Evolutionary conservation across 2,797 vertebrate genomes (phyloP), one percentile per base, ranked within the genome.

Genomic region (Dendrocincla tyrannina): DNA sequence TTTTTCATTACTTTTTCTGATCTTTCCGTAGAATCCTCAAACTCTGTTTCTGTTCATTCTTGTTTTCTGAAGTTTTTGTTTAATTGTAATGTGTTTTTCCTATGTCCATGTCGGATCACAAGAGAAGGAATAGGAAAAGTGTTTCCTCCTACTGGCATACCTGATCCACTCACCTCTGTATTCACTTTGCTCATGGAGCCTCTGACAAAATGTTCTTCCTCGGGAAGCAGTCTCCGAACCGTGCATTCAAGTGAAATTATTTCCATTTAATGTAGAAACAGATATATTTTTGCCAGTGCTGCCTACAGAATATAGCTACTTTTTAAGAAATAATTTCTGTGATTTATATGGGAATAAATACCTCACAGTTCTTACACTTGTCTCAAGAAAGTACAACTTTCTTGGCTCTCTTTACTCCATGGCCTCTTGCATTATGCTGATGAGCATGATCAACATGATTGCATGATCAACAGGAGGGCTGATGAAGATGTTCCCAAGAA

Each of bases 201-300:
- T 72, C 17, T 0, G 6, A 28, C 10, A 70, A 53, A 68, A 2
- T 4, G 7, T 60, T 84, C 9, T 7, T 49, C 35, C 56, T 70
- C 28, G 52, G 8, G 8, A 68, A 27, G 1, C 1, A 4, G 12
- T 25, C 5, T 47, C 32, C 0, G 1, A 72, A 33, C 2, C 13
- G 75, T 30, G 7, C 7, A 62, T 73, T 47, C n/a, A 49, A 72
- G 73, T 13, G 20, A 78, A 64, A 67, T 68, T 39, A 22, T 25
- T 59, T 85, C 72, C 0, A 0, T 70, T 87, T 75, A 13, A 32
- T 27, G 22, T 63, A 80, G 46, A 92, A 84, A 59, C 5, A 76
- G 16, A 74, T 20, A 32, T n/a, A 64, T 69, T 66, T 85, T 73
- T 66, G 7, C 28, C 18, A 41, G 9, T 37, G 6, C 1, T 64